These are phyloP conservation scores for Drosophila nasuta DNA, from an alignment of 1,140 invertebrate genomes.

Conservation along the genomic window DNA sequence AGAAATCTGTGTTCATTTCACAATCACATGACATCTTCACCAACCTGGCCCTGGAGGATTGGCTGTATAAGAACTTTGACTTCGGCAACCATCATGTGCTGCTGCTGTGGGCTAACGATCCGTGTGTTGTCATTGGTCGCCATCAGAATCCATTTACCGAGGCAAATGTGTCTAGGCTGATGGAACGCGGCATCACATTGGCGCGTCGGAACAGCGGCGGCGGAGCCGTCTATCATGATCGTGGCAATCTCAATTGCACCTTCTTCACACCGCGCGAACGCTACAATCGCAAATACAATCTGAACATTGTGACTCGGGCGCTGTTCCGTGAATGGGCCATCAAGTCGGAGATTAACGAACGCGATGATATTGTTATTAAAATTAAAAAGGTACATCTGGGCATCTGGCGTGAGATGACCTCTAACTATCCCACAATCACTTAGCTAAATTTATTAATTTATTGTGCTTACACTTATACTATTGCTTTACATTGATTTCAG, in stretches of 20 bases:
- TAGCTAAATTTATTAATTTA: not conserved
- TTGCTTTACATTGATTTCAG: conserved; percentile 65
- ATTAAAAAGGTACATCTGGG: conserved; percentile 87
- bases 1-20: conserved; percentile 96
- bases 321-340: conserved; percentile 92
- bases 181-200: conserved; percentile 88
- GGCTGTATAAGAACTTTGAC: conserved; percentile 95
- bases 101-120: conserved; percentile 95
- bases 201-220: conserved; percentile 97
- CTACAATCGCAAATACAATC: conserved; percentile 93
- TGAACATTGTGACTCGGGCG: conserved; percentile 93
- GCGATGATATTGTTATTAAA: conserved; percentile 93
- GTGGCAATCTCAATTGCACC: conserved; percentile 96
- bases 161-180: conserved; percentile 89
- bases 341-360: conserved; percentile 89
- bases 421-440: conserved; percentile 20
- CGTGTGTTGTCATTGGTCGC: conserved; percentile 97
- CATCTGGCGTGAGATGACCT: conserved; percentile 28
- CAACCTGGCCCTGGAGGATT: conserved; percentile 97
- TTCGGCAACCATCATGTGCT: conserved; percentile 93
- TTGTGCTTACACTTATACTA: not conserved
- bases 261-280: conserved; percentile 93
- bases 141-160: conserved; percentile 99
- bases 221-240: conserved; percentile 98
- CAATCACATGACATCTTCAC: conserved; percentile 95